These are phyloP conservation scores for Oreochromis spilurus DNA, from an alignment of 2,113 vertebrate genomes.

Conservation along the genomic window DNA sequence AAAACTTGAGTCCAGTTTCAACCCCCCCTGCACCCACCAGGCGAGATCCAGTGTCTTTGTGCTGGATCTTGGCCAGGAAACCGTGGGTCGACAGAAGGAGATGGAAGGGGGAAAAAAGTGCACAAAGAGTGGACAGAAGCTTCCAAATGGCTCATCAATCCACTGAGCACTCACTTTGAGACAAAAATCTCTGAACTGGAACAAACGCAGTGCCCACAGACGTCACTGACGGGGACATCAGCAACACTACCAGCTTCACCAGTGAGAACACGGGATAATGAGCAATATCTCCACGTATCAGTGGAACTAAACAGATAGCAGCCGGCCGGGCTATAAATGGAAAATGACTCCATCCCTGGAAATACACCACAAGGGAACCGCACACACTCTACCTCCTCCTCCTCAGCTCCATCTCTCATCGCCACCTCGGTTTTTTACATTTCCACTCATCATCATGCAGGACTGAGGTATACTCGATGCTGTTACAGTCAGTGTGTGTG, in stretches of 20 bases:
- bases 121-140: conserved; percentile 2
- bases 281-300: conserved; percentile 53
- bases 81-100: background rate
- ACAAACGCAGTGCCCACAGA: conserved; percentile 28
- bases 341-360: conserved; percentile 74
- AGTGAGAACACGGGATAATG: conserved; percentile 32
- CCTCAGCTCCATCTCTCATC: conserved; percentile 37
- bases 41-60: conserved; percentile 43
- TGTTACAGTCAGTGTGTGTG: conserved; percentile 8
- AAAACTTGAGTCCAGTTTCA: conserved; percentile 21
- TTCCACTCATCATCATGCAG: background rate
- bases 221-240: conserved; percentile 40
- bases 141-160: conserved; percentile 32
- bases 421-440: background rate
- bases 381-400: conserved; percentile 50
- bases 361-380: conserved; percentile 59
- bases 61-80: conserved; percentile 55
- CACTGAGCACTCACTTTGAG: conserved; percentile 24
- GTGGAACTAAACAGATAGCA: conserved; percentile 60
- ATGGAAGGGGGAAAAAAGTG: background rate
- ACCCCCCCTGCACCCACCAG: conserved; percentile 5
- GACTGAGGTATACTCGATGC: background rate
- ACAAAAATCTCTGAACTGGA: conserved; percentile 34
- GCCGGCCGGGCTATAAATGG: conserved; percentile 70
- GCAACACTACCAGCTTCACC: conserved; percentile 36